A percentile compares a stretch with the other conserved stretches of the same genome.
Evolutionary conservation across 1,140 invertebrate genomes (phyloP).

Genomic region (Ceratina japonica): DNA sequence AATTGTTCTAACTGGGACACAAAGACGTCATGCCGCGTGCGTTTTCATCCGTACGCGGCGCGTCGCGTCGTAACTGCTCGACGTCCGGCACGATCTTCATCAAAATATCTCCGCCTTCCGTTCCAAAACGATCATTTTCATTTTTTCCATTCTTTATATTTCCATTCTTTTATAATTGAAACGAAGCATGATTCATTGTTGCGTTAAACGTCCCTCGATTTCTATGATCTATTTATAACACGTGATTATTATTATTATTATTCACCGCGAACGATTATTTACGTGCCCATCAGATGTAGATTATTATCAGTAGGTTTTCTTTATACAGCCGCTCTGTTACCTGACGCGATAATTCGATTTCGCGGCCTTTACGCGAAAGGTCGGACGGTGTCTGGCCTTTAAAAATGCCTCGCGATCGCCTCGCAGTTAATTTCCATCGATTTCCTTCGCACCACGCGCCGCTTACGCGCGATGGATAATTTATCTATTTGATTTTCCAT

Average conservation of each 20-base stretch:
- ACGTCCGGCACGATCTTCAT: slow-evolving; percentile 39
- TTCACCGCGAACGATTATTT: too few species aligned
- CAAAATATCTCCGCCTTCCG: not conserved
- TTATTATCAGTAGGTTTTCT: too few species aligned
- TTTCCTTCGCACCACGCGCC: not conserved
- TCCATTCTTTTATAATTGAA: too few species aligned
- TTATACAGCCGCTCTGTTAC: too few species aligned
- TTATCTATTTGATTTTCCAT: not conserved
- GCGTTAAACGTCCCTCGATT: too few species aligned
- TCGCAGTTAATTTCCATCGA: not conserved
- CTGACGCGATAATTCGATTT: not conserved
- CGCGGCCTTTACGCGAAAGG: not conserved
- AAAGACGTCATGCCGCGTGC: slow-evolving; percentile 62
- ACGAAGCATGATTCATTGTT: too few species aligned
- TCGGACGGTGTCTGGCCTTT: not conserved
- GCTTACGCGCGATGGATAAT: too few species aligned
- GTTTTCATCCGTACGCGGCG: slow-evolving; percentile 42
- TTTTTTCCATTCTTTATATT: too few species aligned
- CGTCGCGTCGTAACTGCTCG: slow-evolving; percentile 17
- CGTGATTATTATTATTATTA: too few species aligned
- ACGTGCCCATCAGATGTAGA: too few species aligned
- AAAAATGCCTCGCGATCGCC: not conserved
- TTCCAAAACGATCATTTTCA: not conserved
- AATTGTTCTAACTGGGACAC: slow-evolving; percentile 65
- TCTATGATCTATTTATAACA: too few species aligned